Evolutionary conservation across 2,113 vertebrate species (phyloP), one percentile per base, ranked within the genome.

Genomic region (Saguinus midas): DNA sequence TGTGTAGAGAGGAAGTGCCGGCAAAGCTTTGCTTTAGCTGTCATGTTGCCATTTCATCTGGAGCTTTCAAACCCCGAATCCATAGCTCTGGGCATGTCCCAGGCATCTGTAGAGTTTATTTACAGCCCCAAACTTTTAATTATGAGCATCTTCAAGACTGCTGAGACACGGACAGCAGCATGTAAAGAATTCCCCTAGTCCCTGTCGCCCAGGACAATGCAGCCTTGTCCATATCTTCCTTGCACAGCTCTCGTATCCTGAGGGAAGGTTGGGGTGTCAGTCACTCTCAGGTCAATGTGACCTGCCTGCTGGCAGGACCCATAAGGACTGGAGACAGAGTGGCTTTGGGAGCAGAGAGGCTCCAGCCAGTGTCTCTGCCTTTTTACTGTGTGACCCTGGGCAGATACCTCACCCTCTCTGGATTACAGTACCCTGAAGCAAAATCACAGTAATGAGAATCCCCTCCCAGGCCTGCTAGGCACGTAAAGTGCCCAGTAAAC

Each of bases 401-500:
- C 35, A 14, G 29, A 29, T 55, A 10, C 6, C 6, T 13, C 5
- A 20, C n/a, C 85, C 37, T 73, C 70, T 73, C 61, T 85, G 84
- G 52, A 20, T 40, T 27, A 16, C 29, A 0, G 13, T 23, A 50
- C 20, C 35, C 58, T 82, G n/a, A 0, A 87, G 37, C 37, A 10
- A 68, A 40, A 13, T 8, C 37, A 1, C 37, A 32, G 2, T 1
- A 12, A 9, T 1, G 9, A 48, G 57, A 43, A 32, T 8, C 12
- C 70, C 48, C 20, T 23, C 29, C 0, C 37, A 25, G 58, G 57
- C 79, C 32, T 4, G 18, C 8, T 0, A 2, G 1, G 11, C 0
- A 1, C 1, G 0, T 27, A 3, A 5, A 35, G 32, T 0, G 0
- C 32, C 5, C 82, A 3, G 3, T 3, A 4, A 12, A 1, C 25